Conservation (phyloP, 2,888 invertebrate species). For the Agrochola lychnidis region DNA sequence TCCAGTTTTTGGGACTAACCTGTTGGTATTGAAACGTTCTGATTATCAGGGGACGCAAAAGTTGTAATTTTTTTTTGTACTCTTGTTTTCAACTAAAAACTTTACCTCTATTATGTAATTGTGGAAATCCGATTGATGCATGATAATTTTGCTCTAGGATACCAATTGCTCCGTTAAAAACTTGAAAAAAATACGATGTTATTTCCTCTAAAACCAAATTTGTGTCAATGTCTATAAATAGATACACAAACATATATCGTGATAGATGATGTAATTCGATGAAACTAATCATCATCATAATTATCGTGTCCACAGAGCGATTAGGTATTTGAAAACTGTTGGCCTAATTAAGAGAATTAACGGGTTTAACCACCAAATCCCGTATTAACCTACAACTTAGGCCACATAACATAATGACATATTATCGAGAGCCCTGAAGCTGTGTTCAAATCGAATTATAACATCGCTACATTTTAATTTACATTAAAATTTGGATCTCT, state of each 20-base stretch:
- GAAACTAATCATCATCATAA: constrained; percentile 23
- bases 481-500: neutral
- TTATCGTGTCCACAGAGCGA: constrained; percentile 14
- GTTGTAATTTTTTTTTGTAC: neutral
- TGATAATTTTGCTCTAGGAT: neutral
- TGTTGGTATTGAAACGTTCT: neutral
- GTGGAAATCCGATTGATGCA: neutral
- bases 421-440: constrained; percentile 51
- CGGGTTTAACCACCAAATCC: constrained; percentile 28
- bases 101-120: no score
- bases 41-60: neutral
- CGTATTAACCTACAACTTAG: constrained; percentile 48
- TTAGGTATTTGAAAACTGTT: constrained; percentile 43
- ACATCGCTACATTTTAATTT: constrained; percentile 33
- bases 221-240: neutral
- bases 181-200: neutral
- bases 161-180: neutral
- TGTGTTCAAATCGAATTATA: constrained; percentile 48
- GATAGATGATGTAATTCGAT: neutral
- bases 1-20: neutral
- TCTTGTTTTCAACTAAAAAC: no score
- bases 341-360: constrained; percentile 48
- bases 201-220: neutral
- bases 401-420: constrained; percentile 48
- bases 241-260: no score